Percentiles rank a stretch among this genome's conserved stretches.
Conservation (phyloP, 2,888 invertebrate species). For the Branchipolynoe longqiensis region DNA sequence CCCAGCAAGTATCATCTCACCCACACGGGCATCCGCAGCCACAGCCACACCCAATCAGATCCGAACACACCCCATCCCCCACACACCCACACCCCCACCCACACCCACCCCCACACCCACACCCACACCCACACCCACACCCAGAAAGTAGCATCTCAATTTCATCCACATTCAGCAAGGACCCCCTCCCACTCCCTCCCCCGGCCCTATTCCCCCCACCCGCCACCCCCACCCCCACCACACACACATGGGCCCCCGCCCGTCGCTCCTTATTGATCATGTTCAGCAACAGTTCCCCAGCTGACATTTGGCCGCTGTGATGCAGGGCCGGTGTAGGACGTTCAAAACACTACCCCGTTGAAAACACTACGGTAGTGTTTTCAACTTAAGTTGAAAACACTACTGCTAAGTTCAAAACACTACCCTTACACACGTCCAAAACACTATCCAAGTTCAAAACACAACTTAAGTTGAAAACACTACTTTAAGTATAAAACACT, state of each 20-base stretch:
- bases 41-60: neutral
- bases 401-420: no score
- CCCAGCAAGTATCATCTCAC: no score
- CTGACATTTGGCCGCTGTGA: slow-evolving; percentile 12
- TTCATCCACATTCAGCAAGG: no score
- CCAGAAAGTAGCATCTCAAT: neutral
- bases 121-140: neutral
- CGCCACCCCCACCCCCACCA: neutral
- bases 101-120: neutral
- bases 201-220: neutral
- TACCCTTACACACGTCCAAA: no score
- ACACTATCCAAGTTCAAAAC: no score
- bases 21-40: no score
- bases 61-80: no score
- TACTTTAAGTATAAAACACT: no score
- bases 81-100: neutral
- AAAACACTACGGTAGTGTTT: no score
- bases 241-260: neutral
- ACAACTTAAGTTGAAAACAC: no score
- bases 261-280: neutral
- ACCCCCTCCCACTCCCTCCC: neutral
- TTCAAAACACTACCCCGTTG: no score
- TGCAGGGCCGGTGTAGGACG: neutral
- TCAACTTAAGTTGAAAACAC: no score
- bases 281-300: neutral